phyloP scores from a whole-genome alignment of 1,140 invertebrate species.

The Polyergus mexicanus region DNA sequence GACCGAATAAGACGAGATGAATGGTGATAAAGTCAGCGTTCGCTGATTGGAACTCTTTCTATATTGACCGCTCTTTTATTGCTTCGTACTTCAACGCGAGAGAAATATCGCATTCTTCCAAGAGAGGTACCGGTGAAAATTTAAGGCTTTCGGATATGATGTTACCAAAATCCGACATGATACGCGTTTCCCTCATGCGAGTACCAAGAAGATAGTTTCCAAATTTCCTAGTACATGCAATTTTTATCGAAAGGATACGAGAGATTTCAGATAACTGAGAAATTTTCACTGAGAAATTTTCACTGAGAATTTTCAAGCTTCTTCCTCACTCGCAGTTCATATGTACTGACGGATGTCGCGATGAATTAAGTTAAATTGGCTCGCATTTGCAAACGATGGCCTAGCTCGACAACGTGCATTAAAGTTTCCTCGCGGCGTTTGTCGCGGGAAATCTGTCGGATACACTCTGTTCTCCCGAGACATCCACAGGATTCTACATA shows the following conservation, averaged over 20 bases:
- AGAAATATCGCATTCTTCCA: constrained; percentile 52
- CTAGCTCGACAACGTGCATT: constrained; percentile 47
- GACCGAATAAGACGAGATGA: constrained; percentile 37
- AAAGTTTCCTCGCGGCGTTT: constrained; percentile 39
- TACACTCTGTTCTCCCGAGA: constrained; percentile 26
- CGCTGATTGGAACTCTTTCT: constrained; percentile 56
- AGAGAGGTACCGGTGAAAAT: constrained; percentile 13
- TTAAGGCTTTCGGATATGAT: constrained; percentile 32
- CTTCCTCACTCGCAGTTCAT: not conserved
- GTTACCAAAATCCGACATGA: constrained; percentile 1
- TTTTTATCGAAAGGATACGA: not conserved
- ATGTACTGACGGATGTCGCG: constrained; percentile 24
- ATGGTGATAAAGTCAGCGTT: constrained; percentile 54
- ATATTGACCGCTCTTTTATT: constrained; percentile 62
- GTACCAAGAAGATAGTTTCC: not conserved
- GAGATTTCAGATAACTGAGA: not conserved
- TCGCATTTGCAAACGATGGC: constrained; percentile 34
- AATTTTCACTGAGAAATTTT: not conserved
- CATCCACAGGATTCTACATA: constrained; percentile 8
- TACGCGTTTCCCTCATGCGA: not conserved
- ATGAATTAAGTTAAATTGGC: constrained; percentile 55
- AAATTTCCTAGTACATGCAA: not conserved
- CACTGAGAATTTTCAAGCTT: not conserved
- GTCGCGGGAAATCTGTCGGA: constrained; percentile 27
- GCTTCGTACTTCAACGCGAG: constrained; percentile 50